phyloP scores from a whole-genome alignment of 2,797 vertebrate genomes.

The Pachyuromys duprasi region DNA sequence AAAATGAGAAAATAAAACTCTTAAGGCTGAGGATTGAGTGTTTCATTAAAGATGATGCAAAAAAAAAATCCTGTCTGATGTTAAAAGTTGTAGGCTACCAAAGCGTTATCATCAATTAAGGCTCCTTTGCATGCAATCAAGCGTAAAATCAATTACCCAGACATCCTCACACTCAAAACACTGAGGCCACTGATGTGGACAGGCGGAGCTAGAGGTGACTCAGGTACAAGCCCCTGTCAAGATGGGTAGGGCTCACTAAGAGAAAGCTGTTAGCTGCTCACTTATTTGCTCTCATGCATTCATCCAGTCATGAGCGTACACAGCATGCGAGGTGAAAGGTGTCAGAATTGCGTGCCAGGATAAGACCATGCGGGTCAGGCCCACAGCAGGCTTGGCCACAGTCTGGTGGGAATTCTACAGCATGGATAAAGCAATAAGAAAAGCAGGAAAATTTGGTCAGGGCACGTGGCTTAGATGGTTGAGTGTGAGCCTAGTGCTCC shows the following conservation, averaged over 20 bases:
- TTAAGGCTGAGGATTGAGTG: constrained; percentile 53
- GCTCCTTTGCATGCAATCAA: constrained; percentile 2
- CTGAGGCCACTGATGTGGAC: neutral
- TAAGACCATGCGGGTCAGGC: too few relatives aligned
- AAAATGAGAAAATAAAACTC: constrained; percentile 77
- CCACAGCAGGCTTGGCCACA: neutral
- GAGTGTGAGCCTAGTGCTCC: neutral
- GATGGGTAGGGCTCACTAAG: neutral
- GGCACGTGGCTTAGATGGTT: neutral
- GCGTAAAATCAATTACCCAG: constrained; percentile 62
- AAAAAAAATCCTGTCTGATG: constrained; percentile 34
- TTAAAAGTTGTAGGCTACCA: constrained; percentile 33
- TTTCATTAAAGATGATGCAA: constrained; percentile 73
- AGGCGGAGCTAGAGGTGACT: neutral
- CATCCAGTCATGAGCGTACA: neutral
- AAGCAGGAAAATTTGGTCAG: neutral
- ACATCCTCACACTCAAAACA: neutral
- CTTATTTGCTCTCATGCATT: neutral
- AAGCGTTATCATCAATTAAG: constrained; percentile 60
- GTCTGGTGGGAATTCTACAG: neutral
- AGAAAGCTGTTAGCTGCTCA: neutral
- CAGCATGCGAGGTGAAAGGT: too few relatives aligned
- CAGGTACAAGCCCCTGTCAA: neutral
- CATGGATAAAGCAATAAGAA: neutral
- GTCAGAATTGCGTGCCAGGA: neutral